phyloP scores from a whole-genome alignment of 1,140 invertebrate genomes.

The Charaxes varanes region DNA sequence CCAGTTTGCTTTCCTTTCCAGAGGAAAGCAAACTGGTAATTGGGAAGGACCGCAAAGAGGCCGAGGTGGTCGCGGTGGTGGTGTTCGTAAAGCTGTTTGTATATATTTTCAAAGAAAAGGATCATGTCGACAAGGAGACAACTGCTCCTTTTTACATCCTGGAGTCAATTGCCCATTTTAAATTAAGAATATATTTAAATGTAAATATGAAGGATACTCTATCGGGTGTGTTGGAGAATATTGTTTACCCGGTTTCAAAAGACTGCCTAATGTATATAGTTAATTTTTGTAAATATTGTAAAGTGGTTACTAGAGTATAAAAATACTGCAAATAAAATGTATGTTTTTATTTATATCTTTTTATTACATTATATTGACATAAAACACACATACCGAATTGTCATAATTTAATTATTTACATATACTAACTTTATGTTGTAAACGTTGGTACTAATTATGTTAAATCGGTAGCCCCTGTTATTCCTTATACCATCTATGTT shows the following conservation, averaged over 20 bases:
- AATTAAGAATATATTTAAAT: slow-evolving; percentile 15
- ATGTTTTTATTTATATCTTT: slow-evolving; percentile 4
- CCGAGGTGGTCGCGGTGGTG: slow-evolving; percentile 70
- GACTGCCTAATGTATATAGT: slow-evolving; percentile 38
- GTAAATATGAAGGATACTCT: background rate
- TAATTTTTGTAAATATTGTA: slow-evolving; percentile 40
- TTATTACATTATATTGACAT: no score
- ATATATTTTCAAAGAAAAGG: slow-evolving; percentile 85
- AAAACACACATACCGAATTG: no score
- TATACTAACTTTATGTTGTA: no score
- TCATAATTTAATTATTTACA: no score
- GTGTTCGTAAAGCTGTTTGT: slow-evolving; percentile 76
- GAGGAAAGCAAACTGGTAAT: slow-evolving; percentile 59
- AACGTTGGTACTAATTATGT: no score
- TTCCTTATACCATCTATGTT: no score
- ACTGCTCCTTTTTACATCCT: slow-evolving; percentile 86
- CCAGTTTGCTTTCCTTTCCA: no score
- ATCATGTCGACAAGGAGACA: slow-evolving; percentile 84
- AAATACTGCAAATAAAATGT: slow-evolving; percentile 25
- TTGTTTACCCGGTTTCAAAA: slow-evolving; percentile 23
- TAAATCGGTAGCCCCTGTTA: no score
- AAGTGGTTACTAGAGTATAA: slow-evolving; percentile 15
- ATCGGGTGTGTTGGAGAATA: slow-evolving; percentile 11
- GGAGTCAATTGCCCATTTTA: slow-evolving; percentile 77
- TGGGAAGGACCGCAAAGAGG: slow-evolving; percentile 73